Base-by-base conservation (phyloP, 2,888 invertebrate genomes). In the Crossocerus cetratus region DNA sequence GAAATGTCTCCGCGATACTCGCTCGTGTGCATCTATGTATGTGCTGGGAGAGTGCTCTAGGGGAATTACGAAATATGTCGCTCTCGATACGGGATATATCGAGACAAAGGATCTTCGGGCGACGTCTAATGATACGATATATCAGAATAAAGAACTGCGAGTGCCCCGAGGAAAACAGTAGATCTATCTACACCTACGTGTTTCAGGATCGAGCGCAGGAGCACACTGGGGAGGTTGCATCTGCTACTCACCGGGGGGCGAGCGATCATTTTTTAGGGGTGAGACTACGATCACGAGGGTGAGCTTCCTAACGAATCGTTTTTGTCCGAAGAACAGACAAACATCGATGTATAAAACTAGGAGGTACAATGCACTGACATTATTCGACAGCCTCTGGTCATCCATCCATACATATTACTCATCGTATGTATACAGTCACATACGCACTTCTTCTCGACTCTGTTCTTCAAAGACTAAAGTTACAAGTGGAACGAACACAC, bases 251-350 rank as follows among this genome's bases (percentile, higher is more conserved):
- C 80, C 87, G 77, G 88, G 89, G 87, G 87, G 83, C 73, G 82
- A 22, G 65, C 84, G 84, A 85, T 88, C 86, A 88, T 88, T 89
- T 89, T 89, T 89, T 86, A 84, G 81, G 88, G 88, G 86, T 84
- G 83, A 85, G 81, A 21, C 76, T 73, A 65, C 67, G 76, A 74
- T 72, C 78, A 69, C 68, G 64, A 74, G 81, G 81, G 82, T 82
- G 78, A 80, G 65, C 78, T 68, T 73, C 64, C 80, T 81, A 83
- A 85, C 84, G 82, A 83, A 83, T 76, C 78, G 76, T 80, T 82
- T 80, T 82, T 76, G 72, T 77, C 78, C 75, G 71, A 61, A 76
- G 72, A 45, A 58, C 70, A 53, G 74, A 70, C 69, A 75, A 73
- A 80, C 72, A 72, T 76, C 74, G 65, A 49, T 49, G 72, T 59